Evolutionary conservation across 2,797 vertebrate species (phyloP).

Genomic region (Iguana delicatissima): DNA sequence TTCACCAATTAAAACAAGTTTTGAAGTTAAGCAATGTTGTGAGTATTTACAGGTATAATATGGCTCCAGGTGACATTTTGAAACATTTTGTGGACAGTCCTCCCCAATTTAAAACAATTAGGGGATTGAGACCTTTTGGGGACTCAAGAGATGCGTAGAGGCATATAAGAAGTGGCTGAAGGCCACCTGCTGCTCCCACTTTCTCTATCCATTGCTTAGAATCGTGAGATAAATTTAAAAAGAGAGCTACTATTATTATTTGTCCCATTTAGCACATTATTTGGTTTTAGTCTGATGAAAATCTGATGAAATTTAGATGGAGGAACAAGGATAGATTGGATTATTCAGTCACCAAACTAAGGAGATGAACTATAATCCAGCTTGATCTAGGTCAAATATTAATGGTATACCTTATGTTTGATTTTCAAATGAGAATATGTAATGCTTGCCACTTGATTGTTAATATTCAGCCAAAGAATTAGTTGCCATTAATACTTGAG

Average conservation of each 20-base stretch:
- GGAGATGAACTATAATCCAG: not conserved
- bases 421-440: slow-evolving; percentile 3
- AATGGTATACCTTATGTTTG: not conserved
- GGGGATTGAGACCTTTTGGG: too few species aligned
- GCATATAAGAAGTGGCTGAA: too few species aligned
- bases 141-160: too few species aligned
- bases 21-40: too few species aligned
- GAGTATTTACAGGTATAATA: too few species aligned
- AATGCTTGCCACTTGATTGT: not conserved
- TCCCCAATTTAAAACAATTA: too few species aligned
- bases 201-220: not conserved
- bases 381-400: slow-evolving; percentile 2
- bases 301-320: not conserved
- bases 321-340: not conserved
- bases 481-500: not conserved
- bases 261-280: not conserved
- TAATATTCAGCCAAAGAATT: not conserved
- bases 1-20: too few species aligned
- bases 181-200: too few species aligned
- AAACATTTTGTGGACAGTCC: too few species aligned
- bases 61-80: too few species aligned
- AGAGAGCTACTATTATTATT: not conserved
- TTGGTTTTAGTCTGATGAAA: not conserved
- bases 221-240: too few species aligned
- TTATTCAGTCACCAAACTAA: not conserved